Evolutionary conservation across 2,113 vertebrate species (phyloP).

Genomic region (Calidris pugnax): DNA sequence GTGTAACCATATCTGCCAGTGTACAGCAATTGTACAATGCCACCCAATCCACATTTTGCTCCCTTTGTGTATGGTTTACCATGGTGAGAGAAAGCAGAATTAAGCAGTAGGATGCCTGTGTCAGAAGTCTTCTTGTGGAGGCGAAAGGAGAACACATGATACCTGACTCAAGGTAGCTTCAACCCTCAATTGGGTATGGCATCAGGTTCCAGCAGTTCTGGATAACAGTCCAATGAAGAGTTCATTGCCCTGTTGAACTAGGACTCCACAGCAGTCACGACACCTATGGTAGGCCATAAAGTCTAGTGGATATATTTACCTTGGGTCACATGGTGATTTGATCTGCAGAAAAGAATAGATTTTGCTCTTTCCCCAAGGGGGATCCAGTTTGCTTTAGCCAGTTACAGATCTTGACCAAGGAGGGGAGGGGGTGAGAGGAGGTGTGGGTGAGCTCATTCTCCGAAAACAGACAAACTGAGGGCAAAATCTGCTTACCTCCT

Average conservation of each 20-base stretch:
- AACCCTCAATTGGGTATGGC: rapidly evolving
- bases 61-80: background rate
- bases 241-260: background rate
- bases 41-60: background rate
- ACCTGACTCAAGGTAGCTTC: background rate
- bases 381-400: background rate
- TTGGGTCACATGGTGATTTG: background rate
- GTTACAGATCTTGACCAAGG: background rate
- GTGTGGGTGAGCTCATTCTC: background rate
- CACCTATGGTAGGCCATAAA: background rate
- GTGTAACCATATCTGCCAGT: background rate
- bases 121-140: background rate
- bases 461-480: background rate
- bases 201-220: background rate
- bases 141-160: background rate
- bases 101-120: background rate
- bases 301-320: background rate
- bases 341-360: background rate
- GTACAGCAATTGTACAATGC: background rate
- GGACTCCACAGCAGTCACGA: background rate
- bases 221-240: background rate
- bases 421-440: no score
- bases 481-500: background rate
- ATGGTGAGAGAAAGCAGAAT: background rate
- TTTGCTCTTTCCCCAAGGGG: background rate